Base-by-base conservation (phyloP, 2,888 invertebrate genomes). In the Lasius platythorax region DNA sequence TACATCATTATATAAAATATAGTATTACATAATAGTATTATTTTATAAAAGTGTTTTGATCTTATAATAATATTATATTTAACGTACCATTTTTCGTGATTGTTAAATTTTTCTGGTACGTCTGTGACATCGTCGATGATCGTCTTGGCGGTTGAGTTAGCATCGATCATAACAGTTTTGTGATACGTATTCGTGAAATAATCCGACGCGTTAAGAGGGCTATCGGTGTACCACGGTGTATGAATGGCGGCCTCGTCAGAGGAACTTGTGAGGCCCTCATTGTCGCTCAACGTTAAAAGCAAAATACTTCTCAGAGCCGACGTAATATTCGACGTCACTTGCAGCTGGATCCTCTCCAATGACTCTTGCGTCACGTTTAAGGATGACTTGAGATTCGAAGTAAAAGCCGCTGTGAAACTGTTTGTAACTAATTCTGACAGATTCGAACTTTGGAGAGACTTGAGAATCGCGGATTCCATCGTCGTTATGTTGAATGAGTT, bases 241-340 rank as follows among this genome's bases (percentile, higher is more conserved):
- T 33, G 53, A 58, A 33, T n/a, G 1, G 50, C 0, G 3, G 56
- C 15, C 9, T 72, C 66, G n/a, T 73, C 33, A 18, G 82, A 50
- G 18, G 46, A 8, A 63, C 18, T 70, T 18, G 46, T 30, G 12
- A 70, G 61, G 37, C 12, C 79, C 28, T 81, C 79, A 4, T 70
- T 79, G 23, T 70, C 46, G 28, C 5, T 70, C 56, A 67, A 3
- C n/a, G 53, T 66, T 40, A 79, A 63, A n/a, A 82, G 86, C 56
- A 92, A 85, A 18, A 90, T 82, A 33, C 92, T 91, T 50, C 85
- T 91, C 15, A 94, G 79, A 8, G 88, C 82, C 28, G 89, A 87
- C 18, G 92, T 93, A 30, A 94, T 79, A 61, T 94, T 93, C 9
- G 90, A 82, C 1, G 91, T 87, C 43, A 94, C 87, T 82, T 91